Evolutionary conservation across 2,797 vertebrate species (phyloP).

Genomic region (Microcaecilia unicolor): DNA sequence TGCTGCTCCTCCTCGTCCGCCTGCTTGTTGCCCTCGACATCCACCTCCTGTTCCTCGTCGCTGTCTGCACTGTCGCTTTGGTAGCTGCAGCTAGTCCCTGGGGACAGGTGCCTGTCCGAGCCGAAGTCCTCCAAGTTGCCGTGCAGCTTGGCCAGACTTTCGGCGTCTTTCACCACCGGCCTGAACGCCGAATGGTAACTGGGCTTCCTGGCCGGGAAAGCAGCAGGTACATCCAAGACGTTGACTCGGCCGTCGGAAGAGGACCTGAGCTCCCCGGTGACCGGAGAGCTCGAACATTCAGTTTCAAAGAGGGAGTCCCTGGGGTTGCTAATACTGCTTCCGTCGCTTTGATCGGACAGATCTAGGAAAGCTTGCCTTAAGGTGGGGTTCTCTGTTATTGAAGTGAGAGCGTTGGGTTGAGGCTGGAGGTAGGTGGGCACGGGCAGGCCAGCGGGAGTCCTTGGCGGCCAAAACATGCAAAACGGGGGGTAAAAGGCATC

Average conservation of each 20-base stretch:
- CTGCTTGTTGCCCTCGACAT: conserved; percentile 61
- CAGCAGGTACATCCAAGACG: conserved; percentile 52
- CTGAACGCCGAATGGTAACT: conserved; percentile 88
- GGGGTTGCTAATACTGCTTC: conserved; percentile 24
- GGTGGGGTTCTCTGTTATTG: conserved; percentile 59
- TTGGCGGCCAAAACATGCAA: conserved; percentile 95
- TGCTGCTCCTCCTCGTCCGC: conserved; percentile 67
- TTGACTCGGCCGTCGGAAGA: conserved; percentile 67
- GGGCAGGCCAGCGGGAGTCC: conserved; percentile 76
- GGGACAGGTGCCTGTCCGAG: conserved; percentile 46
- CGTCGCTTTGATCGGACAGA: conserved; percentile 66
- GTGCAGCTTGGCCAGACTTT: conserved; percentile 87
- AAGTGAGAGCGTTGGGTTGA: conserved; percentile 69
- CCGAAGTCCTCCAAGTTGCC: conserved; percentile 45
- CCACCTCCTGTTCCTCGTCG: conserved; percentile 64
- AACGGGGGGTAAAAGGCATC: conserved; percentile 91
- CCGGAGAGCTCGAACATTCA: conserved; percentile 46
- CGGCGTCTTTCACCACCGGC: conserved; percentile 81
- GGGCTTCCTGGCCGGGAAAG: conserved; percentile 13
- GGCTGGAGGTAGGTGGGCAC: conserved; percentile 94
- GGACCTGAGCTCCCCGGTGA: conserved; percentile 53
- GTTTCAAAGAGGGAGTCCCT: conserved; percentile 64
- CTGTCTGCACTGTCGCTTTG: conserved; percentile 67
- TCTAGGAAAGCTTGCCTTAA: conserved; percentile 80
- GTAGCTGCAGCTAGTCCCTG: conserved; percentile 77